A percentile compares a stretch with the other conserved stretches of the same genome.
Evolutionary conservation across 2,113 vertebrate genomes (phyloP).

Genomic region (Charina bottae): DNA sequence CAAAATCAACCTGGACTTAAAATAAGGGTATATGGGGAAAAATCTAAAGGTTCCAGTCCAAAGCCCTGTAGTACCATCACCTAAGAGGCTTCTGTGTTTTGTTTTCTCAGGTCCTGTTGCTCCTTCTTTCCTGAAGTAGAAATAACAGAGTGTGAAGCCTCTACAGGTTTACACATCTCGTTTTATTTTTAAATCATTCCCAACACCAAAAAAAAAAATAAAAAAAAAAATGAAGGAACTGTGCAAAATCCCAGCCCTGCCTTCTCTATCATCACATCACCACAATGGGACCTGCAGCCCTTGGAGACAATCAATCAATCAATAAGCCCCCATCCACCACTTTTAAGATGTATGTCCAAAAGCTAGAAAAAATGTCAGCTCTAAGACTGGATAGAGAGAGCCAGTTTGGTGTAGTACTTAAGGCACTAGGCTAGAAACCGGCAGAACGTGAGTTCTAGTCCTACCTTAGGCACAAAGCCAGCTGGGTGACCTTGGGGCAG

Average conservation of each 20-base stretch:
- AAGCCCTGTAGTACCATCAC: not conserved
- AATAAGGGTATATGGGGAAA: not conserved
- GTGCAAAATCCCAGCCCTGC: not conserved
- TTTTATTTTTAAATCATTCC: not conserved
- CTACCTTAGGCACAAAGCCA: not conserved
- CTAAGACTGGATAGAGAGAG: not conserved
- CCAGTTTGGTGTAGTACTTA: not conserved
- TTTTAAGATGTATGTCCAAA: not conserved
- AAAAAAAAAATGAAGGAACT: not conserved
- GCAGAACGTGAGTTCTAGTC: not conserved
- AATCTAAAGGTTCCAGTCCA: not conserved
- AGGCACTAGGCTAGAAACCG: not conserved
- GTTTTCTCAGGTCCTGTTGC: not conserved
- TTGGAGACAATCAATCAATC: too few species aligned
- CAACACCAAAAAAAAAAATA: not conserved
- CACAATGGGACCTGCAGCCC: not conserved
- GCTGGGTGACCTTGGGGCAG: not conserved
- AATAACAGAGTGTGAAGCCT: not conserved
- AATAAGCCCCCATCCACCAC: not conserved
- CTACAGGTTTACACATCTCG: not conserved
- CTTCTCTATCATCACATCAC: not conserved
- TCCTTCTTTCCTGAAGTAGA: not conserved
- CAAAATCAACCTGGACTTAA: not conserved
- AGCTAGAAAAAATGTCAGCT: not conserved
- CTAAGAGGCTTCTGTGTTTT: not conserved